phyloP scores from a whole-genome alignment of 2,888 invertebrate species.

The Coenonympha glycerion region DNA sequence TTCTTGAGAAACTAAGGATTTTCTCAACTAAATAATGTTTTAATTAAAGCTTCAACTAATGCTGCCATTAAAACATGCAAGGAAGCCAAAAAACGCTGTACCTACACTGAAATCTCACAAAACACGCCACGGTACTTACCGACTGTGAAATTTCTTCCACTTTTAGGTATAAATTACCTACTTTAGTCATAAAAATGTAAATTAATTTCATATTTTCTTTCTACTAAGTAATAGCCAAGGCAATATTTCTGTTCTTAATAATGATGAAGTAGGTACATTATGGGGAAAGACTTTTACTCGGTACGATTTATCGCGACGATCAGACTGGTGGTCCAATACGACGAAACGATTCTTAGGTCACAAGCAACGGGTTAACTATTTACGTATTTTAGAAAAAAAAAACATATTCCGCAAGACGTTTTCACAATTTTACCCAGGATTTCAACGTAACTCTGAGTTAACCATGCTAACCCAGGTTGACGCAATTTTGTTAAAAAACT shows the following conservation, averaged over 20 bases:
- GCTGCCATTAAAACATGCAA: conserved; percentile 20
- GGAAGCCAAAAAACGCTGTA: conserved; percentile 13
- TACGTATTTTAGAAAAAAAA: too few species aligned
- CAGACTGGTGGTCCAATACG: too few species aligned
- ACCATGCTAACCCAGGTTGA: too few species aligned
- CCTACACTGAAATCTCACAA: conserved; percentile 12
- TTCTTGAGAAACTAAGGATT: background rate
- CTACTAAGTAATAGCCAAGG: conserved; percentile 9
- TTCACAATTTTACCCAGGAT: too few species aligned
- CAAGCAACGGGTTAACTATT: too few species aligned
- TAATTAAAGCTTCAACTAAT: background rate
- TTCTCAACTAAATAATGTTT: background rate
- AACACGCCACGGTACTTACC: conserved; percentile 22
- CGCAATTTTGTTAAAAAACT: too few species aligned
- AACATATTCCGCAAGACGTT: too few species aligned
- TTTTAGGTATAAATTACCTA: conserved; percentile 20
- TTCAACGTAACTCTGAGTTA: too few species aligned
- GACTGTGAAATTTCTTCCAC: conserved; percentile 16
- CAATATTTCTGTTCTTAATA: conserved; percentile 10
- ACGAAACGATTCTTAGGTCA: too few species aligned
- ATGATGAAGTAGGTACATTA: conserved; percentile 5
- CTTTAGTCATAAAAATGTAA: conserved; percentile 15
- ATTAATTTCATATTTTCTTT: conserved; percentile 14
- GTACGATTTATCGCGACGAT: background rate
- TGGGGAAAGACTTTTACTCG: background rate